Base-by-base conservation (phyloP, 2,113 vertebrate species). In the Alces alces region DNA sequence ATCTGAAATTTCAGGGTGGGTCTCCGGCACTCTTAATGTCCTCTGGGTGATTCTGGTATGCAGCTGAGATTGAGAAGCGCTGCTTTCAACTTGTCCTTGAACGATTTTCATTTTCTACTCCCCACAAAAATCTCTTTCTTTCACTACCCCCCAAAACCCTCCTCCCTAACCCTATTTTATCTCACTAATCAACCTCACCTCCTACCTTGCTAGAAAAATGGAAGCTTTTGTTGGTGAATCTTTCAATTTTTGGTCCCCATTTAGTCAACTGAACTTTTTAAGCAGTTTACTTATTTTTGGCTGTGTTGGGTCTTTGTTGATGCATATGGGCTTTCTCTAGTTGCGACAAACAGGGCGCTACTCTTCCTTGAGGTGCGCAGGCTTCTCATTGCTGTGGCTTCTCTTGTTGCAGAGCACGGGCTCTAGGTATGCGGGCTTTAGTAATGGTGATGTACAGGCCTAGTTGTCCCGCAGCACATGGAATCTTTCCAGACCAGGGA, bases 141-240 rank as follows among this genome's bases (percentile, higher is more conserved):
- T 94, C 6, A 27, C 55, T 43, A 2, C 8, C 86, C 82, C 89
- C 36, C 89, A 50, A 78, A 92, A n/a, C 15, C 16, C 0, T 7
- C 43, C 47, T 47, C 47, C 14, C n/a, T 36, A 89, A 64, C 2
- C 45, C 12, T 6, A 15, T 94, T 87, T 89, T 89, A 39, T 70
- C 45, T 93, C 6, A 73, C 55, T 23, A 64, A n/a, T 47, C 64
- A 50, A 50, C 30, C 30, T 76, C 33, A 19, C 39, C n/a, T 66
- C 43, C 50, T 90, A 47, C 58, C 86, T 93, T 89, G 50, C 80
- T 76, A 86, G 54, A 89, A 89, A 96, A 61, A 11, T 21, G 11
- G 19, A 89, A 89, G 60, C 50, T 83, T 92, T 93, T 66, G 4
- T 93, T 86, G 47, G 23, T 86, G 50, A 73, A 55, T 61, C n/a